Conservation (phyloP, 2,888 invertebrate species). For the Isoperla grammatica region DNA sequence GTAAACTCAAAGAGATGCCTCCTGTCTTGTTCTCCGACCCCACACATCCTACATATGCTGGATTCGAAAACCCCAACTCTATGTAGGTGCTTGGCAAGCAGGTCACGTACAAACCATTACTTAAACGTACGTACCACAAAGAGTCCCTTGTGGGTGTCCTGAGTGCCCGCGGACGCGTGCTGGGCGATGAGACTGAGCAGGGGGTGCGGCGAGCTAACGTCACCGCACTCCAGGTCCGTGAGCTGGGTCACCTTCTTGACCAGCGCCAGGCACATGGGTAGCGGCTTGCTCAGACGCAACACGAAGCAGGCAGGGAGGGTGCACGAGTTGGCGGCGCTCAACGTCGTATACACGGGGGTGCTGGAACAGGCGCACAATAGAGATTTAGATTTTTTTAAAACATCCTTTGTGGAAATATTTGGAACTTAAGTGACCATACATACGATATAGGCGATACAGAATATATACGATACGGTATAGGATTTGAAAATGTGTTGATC, state of each 20-base stretch:
- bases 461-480: too few species aligned
- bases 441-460: too few species aligned
- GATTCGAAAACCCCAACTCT: too few species aligned
- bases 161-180: conserved; percentile 65
- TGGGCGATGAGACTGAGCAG: conserved; percentile 73
- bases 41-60: too few species aligned
- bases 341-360: conserved; percentile 71
- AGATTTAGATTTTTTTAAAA: too few species aligned
- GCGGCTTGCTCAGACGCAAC: conserved; percentile 72
- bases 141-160: conserved; percentile 62
- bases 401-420: too few species aligned
- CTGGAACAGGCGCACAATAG: conserved; percentile 46
- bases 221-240: conserved; percentile 54
- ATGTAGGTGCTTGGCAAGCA: too few species aligned
- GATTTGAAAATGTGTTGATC: too few species aligned
- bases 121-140: conserved; percentile 73
- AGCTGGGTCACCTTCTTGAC: conserved; percentile 61
- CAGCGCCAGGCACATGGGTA: conserved; percentile 76
- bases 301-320: conserved; percentile 89
- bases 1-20: too few species aligned
- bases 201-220: conserved; percentile 53
- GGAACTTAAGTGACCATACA: too few species aligned
- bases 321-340: conserved; percentile 80
- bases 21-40: too few species aligned
- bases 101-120: too few species aligned